Evolutionary conservation across 2,797 vertebrate genomes (phyloP).

Genomic region (Macropodus opercularis): DNA sequence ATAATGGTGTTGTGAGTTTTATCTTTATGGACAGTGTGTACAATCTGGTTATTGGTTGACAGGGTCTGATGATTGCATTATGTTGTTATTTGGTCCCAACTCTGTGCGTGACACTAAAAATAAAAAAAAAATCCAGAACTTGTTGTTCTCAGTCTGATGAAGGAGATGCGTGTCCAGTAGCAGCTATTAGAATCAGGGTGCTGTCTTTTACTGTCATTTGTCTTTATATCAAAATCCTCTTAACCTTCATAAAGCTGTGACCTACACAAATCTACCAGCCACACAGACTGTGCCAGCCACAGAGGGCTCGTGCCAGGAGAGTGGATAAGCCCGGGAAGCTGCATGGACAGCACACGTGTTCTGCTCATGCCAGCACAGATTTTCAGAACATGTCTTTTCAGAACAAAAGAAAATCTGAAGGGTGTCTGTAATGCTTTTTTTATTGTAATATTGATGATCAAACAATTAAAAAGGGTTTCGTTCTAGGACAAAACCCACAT

Average conservation of each 20-base stretch:
- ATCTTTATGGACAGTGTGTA: no score
- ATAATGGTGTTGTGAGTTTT: no score
- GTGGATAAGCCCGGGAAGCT: constrained; percentile 43
- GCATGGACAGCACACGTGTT: constrained; percentile 12
- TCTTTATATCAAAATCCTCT: constrained; percentile 52
- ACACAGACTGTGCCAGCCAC: constrained; percentile 33
- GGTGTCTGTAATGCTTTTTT: no score
- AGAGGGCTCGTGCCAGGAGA: constrained; percentile 30
- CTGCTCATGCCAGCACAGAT: constrained; percentile 12
- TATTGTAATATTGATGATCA: no score
- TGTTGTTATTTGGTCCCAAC: not conserved
- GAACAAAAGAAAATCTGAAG: constrained; percentile 15
- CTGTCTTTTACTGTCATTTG: constrained; percentile 5
- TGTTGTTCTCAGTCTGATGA: not conserved
- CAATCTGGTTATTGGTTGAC: no score
- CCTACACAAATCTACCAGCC: constrained; percentile 45
- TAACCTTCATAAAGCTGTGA: constrained; percentile 50
- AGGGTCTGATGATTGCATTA: not conserved
- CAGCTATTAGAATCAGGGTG: constrained; percentile 1
- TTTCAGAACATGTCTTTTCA: constrained; percentile 9
- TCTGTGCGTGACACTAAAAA: no score
- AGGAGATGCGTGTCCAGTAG: not conserved
- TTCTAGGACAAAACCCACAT: not conserved
- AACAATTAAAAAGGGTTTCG: not conserved
- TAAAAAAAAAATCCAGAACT: not conserved